These are phyloP conservation scores for Platyscapa corneri DNA, from an alignment of 1,140 invertebrate species.

Conservation along the genomic window DNA sequence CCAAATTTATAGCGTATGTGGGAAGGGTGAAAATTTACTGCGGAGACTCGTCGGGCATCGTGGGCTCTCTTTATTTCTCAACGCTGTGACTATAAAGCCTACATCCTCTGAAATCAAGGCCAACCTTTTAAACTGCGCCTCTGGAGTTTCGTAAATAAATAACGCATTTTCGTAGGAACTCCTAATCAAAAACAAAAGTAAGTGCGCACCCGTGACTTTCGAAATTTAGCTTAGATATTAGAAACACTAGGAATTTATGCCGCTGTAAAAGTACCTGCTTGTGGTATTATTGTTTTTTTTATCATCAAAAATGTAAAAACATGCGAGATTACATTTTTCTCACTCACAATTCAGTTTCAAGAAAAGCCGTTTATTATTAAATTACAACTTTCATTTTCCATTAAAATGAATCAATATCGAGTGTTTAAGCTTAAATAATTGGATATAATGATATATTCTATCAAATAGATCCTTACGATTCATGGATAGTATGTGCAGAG, in stretches of 20 bases:
- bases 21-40: slow-evolving; percentile 69
- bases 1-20: slow-evolving; percentile 62
- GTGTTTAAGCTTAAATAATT: no score
- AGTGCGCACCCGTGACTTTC: background rate
- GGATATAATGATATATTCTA: no score
- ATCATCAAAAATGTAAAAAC: background rate
- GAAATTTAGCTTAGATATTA: slow-evolving; percentile 1
- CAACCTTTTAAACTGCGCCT: slow-evolving; percentile 40
- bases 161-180: slow-evolving; percentile 46
- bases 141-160: slow-evolving; percentile 64
- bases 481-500: no score
- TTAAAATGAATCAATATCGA: no score
- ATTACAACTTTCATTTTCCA: no score
- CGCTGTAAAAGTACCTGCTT: background rate
- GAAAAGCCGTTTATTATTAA: no score
- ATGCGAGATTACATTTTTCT: background rate
- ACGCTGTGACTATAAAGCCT: slow-evolving; percentile 37
- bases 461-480: no score
- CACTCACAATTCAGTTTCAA: background rate
- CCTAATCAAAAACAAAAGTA: background rate
- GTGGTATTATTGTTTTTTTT: background rate
- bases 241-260: background rate
- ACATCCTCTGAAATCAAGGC: slow-evolving; percentile 60
- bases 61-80: slow-evolving; percentile 31
- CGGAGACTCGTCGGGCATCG: slow-evolving; percentile 33